Percentiles rank a stretch among this genome's conserved stretches.
These are phyloP conservation scores for Diploptera punctata DNA, from an alignment of 2,888 invertebrate species.

Conservation along the genomic window DNA sequence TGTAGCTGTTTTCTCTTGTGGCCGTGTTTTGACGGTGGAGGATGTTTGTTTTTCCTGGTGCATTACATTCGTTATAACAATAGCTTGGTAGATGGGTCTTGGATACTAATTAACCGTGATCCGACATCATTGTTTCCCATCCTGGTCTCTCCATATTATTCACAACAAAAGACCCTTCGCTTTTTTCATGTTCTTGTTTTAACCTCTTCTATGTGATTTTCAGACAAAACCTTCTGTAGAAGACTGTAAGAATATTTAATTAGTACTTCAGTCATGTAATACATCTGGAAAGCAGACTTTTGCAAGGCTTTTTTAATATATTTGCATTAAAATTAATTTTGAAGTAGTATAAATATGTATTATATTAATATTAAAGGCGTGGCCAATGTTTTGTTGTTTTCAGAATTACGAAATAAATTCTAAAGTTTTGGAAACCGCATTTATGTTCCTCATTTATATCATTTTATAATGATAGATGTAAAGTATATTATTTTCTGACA, in stretches of 20 bases:
- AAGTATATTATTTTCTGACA: too few relatives aligned
- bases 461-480: too few relatives aligned
- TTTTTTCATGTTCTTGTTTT: background rate
- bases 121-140: slow-evolving; percentile 14
- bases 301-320: too few relatives aligned
- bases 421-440: too few relatives aligned
- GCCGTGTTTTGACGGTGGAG: background rate
- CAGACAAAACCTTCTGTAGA: background rate
- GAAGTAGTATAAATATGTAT: too few relatives aligned
- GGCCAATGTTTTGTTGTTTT: too few relatives aligned
- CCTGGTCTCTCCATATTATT: slow-evolving; percentile 10
- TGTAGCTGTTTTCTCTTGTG: background rate
- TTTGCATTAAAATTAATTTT: too few relatives aligned
- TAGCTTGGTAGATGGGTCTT: background rate
- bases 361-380: too few relatives aligned
- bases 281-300: too few relatives aligned
- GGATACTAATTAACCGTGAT: slow-evolving; percentile 11
- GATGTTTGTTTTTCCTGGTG: background rate
- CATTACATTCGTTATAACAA: slow-evolving; percentile 17
- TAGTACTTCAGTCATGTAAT: too few relatives aligned
- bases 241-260: background rate
- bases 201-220: background rate
- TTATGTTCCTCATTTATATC: too few relatives aligned
- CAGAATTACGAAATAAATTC: too few relatives aligned
- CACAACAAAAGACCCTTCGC: slow-evolving; percentile 18